phyloP scores from a whole-genome alignment of 2,113 vertebrate genomes.

The Aspidoscelis tigris region DNA sequence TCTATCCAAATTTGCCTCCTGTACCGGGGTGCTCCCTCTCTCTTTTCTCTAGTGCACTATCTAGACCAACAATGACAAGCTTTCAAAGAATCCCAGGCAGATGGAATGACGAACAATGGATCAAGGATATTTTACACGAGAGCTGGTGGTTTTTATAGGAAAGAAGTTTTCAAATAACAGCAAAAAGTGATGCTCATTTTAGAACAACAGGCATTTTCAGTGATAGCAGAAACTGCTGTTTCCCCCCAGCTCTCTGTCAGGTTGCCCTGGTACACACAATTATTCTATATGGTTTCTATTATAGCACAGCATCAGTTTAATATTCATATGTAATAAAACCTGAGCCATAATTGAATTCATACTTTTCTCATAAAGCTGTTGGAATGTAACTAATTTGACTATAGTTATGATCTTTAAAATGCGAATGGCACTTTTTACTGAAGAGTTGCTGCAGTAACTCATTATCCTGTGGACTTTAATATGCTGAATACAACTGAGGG shows the following conservation, averaged over 20 bases:
- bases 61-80: not conserved
- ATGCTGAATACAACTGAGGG: slow-evolving; percentile 54
- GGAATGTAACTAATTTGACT: slow-evolving; percentile 55
- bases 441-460: slow-evolving; percentile 43
- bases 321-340: slow-evolving; percentile 47
- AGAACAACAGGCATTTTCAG: slow-evolving; percentile 35
- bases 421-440: slow-evolving; percentile 45
- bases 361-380: slow-evolving; percentile 45
- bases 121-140: not conserved
- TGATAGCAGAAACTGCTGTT: slow-evolving; percentile 25
- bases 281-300: slow-evolving; percentile 48
- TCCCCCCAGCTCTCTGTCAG: slow-evolving; percentile 18
- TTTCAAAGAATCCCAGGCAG: not conserved
- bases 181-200: slow-evolving; percentile 29
- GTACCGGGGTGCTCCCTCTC: not conserved
- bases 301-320: slow-evolving; percentile 37
- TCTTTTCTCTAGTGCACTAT: not conserved
- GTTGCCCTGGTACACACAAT: slow-evolving; percentile 15
- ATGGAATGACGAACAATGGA: not conserved
- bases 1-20: not conserved
- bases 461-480: slow-evolving; percentile 43
- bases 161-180: not conserved
- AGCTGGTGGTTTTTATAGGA: not conserved
- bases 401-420: slow-evolving; percentile 57
- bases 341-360: slow-evolving; percentile 53